These are phyloP conservation scores for Pandemis cinnamomeana DNA, from an alignment of 2,888 invertebrate genomes.

Conservation along the genomic window DNA sequence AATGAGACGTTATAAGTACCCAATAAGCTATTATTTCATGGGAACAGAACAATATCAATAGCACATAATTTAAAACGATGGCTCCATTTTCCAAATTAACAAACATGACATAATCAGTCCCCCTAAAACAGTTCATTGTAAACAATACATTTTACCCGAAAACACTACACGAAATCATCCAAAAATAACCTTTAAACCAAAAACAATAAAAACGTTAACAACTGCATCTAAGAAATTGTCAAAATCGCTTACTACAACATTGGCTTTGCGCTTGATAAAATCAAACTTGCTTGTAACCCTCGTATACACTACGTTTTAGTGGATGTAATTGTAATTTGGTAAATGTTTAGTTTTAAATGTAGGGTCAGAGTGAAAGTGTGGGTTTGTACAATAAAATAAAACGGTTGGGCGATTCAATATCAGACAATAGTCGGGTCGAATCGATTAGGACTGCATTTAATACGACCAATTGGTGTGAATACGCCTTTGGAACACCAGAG, in stretches of 20 bases:
- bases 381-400: constrained; percentile 80
- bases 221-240: constrained; percentile 10
- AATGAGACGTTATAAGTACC: constrained; percentile 33
- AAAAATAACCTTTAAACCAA: not conserved
- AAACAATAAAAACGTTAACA: constrained; percentile 6
- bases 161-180: not conserved
- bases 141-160: constrained; percentile 23
- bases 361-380: constrained; percentile 69
- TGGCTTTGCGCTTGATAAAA: not conserved
- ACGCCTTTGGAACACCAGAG: constrained; percentile 18
- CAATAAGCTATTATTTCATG: constrained; percentile 52
- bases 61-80: constrained; percentile 54
- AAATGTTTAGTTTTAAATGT: constrained; percentile 37
- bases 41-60: constrained; percentile 57
- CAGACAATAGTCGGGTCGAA: constrained; percentile 76
- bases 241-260: not conserved
- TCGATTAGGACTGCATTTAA: constrained; percentile 79
- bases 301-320: not conserved
- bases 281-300: not conserved
- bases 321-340: constrained; percentile 44
- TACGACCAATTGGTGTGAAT: constrained; percentile 57
- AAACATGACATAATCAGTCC: constrained; percentile 67
- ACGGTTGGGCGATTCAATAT: constrained; percentile 73
- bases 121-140: constrained; percentile 45
- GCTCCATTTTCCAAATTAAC: constrained; percentile 68